phyloP scores from a whole-genome alignment of 2,888 invertebrate genomes.

The Prenolepis imparis region DNA sequence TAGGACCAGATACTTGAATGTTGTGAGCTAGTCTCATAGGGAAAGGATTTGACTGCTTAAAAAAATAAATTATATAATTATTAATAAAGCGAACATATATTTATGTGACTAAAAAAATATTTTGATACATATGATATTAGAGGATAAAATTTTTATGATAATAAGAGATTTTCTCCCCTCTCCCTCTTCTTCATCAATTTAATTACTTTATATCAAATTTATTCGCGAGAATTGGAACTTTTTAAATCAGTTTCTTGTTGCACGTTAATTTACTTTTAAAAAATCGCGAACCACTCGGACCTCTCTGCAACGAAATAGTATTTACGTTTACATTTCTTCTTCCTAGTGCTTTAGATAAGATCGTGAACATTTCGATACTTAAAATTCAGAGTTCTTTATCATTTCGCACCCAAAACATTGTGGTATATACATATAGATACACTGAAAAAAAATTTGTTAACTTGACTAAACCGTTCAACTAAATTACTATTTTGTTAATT shows the following conservation, averaged over 20 bases:
- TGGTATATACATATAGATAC: not conserved
- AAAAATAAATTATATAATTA: too few relatives aligned
- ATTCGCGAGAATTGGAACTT: not conserved
- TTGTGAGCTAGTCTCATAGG: not conserved
- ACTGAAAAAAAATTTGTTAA: too few relatives aligned
- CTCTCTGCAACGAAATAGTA: not conserved
- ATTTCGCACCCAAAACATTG: not conserved
- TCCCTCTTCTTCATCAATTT: too few relatives aligned
- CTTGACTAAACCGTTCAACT: too few relatives aligned
- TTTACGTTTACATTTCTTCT: not conserved
- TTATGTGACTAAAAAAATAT: too few relatives aligned
- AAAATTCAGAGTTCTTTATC: not conserved
- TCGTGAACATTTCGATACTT: not conserved
- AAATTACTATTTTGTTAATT: too few relatives aligned
- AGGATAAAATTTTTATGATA: not conserved
- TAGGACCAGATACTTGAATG: not conserved
- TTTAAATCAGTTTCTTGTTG: not conserved
- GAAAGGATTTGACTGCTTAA: not conserved
- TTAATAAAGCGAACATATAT: too few relatives aligned
- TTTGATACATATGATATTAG: not conserved
- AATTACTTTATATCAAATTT: too few relatives aligned
- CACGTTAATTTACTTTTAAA: constrained; percentile 26
- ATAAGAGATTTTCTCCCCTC: too few relatives aligned
- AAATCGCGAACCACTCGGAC: not conserved
- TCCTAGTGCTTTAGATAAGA: not conserved